Conservation (phyloP, 2,888 invertebrate genomes). For the Odontocolon sp. region DNA sequence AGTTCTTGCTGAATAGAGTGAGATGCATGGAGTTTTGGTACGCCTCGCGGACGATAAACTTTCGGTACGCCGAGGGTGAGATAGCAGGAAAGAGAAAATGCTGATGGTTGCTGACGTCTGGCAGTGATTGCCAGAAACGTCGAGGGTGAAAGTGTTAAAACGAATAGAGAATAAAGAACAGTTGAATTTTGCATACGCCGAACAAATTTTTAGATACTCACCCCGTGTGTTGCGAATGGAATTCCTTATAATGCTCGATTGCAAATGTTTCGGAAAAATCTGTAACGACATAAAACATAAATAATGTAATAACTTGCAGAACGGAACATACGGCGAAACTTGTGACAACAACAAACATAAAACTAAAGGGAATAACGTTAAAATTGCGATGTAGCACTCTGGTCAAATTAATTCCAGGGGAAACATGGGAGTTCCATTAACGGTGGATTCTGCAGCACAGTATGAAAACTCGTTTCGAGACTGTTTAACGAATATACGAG, state of each 20-base stretch:
- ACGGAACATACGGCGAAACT: neutral
- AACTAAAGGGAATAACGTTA: neutral
- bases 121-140: neutral
- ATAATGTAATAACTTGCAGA: neutral
- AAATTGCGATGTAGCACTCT: slow-evolving; percentile 7
- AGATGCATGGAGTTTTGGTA: slow-evolving; percentile 20
- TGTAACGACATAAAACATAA: slow-evolving; percentile 16
- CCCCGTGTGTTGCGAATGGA: slow-evolving; percentile 39
- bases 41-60: slow-evolving; percentile 28
- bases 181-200: neutral
- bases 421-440: slow-evolving; percentile 41
- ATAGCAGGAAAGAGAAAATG: slow-evolving; percentile 10
- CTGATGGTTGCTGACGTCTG: slow-evolving; percentile 11
- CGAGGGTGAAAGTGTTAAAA: too few species aligned
- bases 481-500: slow-evolving; percentile 30
- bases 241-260: slow-evolving; percentile 38
- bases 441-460: slow-evolving; percentile 23
- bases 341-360: neutral
- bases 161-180: neutral
- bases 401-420: slow-evolving; percentile 5
- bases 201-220: neutral
- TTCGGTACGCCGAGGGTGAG: neutral
- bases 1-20: slow-evolving; percentile 20
- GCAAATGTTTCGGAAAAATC: slow-evolving; percentile 21
- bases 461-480: slow-evolving; percentile 30